These are phyloP conservation scores for Urocynchramus pylzowi DNA, from an alignment of 2,113 vertebrate genomes.

Conservation along the genomic window DNA sequence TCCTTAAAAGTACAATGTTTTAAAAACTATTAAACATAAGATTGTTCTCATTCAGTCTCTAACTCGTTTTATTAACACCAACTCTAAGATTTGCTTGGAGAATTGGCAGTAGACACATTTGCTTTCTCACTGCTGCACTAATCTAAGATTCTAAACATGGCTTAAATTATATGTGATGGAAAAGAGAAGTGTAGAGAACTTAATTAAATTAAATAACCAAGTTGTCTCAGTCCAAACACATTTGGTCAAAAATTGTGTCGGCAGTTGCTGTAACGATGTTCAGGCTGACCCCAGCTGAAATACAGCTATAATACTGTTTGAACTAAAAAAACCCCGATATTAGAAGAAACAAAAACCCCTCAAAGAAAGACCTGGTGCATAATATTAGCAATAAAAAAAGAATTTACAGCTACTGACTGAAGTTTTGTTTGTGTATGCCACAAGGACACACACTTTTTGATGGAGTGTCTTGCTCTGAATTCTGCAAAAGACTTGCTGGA, in stretches of 20 bases:
- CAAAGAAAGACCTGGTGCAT: not conserved
- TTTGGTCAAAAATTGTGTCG: not conserved
- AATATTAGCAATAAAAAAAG: not conserved
- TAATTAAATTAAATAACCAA: constrained; percentile 40
- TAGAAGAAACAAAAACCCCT: not conserved
- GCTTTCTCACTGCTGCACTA: constrained; percentile 7
- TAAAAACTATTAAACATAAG: not conserved
- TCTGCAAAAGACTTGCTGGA: not conserved
- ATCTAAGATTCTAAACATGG: not conserved
- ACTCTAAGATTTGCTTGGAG: not conserved
- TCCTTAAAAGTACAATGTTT: not conserved
- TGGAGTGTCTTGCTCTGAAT: not conserved
- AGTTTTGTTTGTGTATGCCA: not conserved
- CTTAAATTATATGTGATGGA: not conserved
- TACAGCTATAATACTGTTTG: not conserved
- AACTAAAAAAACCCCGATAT: not conserved
- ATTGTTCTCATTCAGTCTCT: not conserved
- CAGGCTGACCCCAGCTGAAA: not conserved
- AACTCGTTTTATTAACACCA: not conserved
- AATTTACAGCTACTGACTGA: not conserved
- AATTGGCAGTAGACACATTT: not conserved
- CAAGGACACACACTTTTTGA: not conserved
- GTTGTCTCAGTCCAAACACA: constrained; percentile 8
- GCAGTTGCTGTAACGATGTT: not conserved
- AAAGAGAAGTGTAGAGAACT: not conserved